Evolutionary conservation across 2,888 invertebrate species (phyloP).

Genomic region (Cartodere bifasciata): DNA sequence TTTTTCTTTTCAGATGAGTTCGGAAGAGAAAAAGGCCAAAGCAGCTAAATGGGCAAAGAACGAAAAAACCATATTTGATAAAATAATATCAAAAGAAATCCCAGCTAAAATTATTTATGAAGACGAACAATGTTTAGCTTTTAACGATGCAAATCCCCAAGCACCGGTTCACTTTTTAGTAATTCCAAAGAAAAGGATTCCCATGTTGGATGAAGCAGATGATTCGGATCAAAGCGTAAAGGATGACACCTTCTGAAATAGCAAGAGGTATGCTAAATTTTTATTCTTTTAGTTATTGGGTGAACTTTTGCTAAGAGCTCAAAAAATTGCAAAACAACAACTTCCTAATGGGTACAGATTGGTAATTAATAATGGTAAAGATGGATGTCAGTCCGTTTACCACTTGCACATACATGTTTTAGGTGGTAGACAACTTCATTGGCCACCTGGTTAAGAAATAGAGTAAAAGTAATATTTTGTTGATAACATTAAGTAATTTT

Average conservation of each 20-base stretch:
- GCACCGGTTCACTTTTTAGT: constrained; percentile 78
- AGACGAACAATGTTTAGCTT: constrained; percentile 68
- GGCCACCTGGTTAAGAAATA: constrained; percentile 35
- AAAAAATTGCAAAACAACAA: constrained; percentile 47
- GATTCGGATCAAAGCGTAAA: constrained; percentile 37
- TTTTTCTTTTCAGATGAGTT: constrained; percentile 22
- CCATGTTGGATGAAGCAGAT: constrained; percentile 47
- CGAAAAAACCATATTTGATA: constrained; percentile 57
- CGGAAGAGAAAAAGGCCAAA: constrained; percentile 30
- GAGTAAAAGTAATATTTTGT: too few relatives aligned
- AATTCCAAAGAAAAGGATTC: constrained; percentile 63
- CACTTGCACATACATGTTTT: constrained; percentile 74
- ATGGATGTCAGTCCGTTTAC: constrained; percentile 74
- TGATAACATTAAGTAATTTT: too few relatives aligned
- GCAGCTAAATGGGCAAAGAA: constrained; percentile 19
- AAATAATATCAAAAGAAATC: constrained; percentile 64
- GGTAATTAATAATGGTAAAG: constrained; percentile 65
- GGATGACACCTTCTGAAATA: too few relatives aligned
- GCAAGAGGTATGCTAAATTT: too few relatives aligned
- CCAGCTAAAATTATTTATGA: constrained; percentile 73
- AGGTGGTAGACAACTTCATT: constrained; percentile 60
- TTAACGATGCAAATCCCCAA: constrained; percentile 68
- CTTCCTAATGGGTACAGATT: constrained; percentile 59
- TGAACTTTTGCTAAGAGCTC: constrained; percentile 56
- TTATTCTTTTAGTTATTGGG: constrained; percentile 48